phyloP scores from a whole-genome alignment of 2,888 invertebrate genomes.

The Thysanoteuthis rhombus region DNA sequence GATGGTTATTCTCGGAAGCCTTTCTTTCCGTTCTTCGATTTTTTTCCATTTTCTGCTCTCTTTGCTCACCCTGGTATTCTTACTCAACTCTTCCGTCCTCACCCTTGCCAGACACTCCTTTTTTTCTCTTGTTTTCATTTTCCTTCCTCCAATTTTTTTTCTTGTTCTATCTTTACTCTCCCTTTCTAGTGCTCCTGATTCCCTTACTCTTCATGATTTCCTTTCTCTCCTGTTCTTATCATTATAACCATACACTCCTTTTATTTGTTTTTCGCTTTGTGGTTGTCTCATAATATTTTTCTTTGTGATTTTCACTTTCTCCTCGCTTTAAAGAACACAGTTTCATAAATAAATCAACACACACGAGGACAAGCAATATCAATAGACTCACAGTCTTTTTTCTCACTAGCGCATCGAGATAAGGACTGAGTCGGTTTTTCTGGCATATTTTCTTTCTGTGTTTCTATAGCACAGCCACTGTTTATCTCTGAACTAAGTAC shows the following conservation, averaged over 20 bases:
- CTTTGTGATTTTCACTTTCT: background rate
- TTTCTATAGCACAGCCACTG: background rate
- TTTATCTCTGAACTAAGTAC: background rate
- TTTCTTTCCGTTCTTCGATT: background rate
- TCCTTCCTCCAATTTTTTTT: no score
- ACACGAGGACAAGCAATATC: background rate
- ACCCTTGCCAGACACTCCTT: background rate
- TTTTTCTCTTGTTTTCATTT: background rate
- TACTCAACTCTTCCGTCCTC: background rate
- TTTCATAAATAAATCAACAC: background rate
- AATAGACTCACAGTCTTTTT: background rate
- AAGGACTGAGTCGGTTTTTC: background rate
- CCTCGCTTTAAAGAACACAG: background rate
- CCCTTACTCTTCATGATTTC: background rate
- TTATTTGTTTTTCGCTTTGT: background rate
- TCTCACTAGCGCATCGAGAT: background rate
- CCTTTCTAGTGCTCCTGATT: background rate
- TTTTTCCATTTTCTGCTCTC: background rate
- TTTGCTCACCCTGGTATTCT: background rate
- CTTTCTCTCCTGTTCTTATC: background rate
- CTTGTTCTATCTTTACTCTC: background rate
- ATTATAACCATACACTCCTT: background rate
- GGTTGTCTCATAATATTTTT: background rate
- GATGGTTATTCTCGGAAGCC: slow-evolving; percentile 12
- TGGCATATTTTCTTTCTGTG: background rate